Evolutionary conservation across 2,888 invertebrate species (phyloP).

Genomic region (Diaphora mendica): DNA sequence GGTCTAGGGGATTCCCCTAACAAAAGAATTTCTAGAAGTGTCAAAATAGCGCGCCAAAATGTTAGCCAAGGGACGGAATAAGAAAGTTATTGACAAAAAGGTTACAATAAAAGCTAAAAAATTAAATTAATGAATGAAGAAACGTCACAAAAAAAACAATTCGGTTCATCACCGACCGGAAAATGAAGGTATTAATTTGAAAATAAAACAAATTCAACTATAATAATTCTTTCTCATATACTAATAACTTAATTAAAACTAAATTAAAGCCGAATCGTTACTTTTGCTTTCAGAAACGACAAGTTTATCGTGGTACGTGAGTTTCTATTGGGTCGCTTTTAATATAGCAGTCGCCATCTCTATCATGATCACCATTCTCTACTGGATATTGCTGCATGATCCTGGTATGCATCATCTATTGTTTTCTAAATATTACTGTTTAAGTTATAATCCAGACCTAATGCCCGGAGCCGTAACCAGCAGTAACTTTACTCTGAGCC

Average conservation of each 20-base stretch:
- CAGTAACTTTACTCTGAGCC: no score
- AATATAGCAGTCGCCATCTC: slow-evolving; percentile 72
- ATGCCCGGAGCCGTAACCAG: neutral
- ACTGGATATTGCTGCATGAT: slow-evolving; percentile 77
- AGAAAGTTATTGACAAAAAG: no score
- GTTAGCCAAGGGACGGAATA: no score
- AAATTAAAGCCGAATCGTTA: neutral
- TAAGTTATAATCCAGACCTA: neutral
- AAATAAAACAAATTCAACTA: neutral
- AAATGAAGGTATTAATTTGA: neutral
- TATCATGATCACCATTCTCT: slow-evolving; percentile 76
- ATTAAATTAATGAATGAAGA: no score
- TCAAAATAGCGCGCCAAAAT: no score
- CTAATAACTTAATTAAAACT: neutral
- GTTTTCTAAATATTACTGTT: neutral
- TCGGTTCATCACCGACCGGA: neutral
- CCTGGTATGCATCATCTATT: slow-evolving; percentile 59
- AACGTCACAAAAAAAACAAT: neutral
- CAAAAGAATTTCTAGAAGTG: no score
- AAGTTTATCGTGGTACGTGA: slow-evolving; percentile 73
- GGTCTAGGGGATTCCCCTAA: no score
- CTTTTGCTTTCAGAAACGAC: slow-evolving; percentile 43
- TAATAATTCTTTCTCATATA: neutral
- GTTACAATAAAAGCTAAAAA: no score
- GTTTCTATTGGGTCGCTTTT: slow-evolving; percentile 76